A percentile compares a stretch with the other conserved stretches of the same genome.
Conservation (phyloP, 23 tunicate species). For the Trididemnum clinides region DNA sequence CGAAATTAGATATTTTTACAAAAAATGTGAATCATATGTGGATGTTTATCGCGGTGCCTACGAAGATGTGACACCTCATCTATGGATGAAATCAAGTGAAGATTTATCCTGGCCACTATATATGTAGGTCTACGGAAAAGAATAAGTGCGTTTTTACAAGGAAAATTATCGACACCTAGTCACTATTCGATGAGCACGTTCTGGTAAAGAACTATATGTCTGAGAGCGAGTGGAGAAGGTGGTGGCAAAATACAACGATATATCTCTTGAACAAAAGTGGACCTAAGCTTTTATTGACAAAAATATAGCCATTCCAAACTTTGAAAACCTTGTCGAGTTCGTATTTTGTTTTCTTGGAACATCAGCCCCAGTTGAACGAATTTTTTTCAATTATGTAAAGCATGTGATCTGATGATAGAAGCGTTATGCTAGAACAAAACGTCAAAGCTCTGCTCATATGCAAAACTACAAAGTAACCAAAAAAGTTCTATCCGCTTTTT, state of each 20-base stretch:
- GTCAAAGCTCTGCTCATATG: too few relatives aligned
- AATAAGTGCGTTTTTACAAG: constrained; percentile 40
- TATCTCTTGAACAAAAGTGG: constrained; percentile 59
- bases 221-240: constrained; percentile 13
- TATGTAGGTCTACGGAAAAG: constrained; percentile 42
- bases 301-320: too few relatives aligned
- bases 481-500: too few relatives aligned
- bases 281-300: too few relatives aligned
- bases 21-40: constrained; percentile 55
- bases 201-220: constrained; percentile 48
- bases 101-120: constrained; percentile 45
- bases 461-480: too few relatives aligned
- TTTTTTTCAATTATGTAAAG: too few relatives aligned
- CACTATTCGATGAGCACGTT: constrained; percentile 53
- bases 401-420: too few relatives aligned
- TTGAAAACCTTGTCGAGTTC: too few relatives aligned
- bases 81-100: constrained; percentile 45
- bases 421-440: too few relatives aligned
- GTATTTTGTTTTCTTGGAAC: too few relatives aligned
- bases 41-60: constrained; percentile 41
- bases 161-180: constrained; percentile 50
- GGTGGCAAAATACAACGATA: constrained; percentile 49
- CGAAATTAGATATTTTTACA: constrained; percentile 38
- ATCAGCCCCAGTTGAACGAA: too few relatives aligned
- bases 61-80: constrained; percentile 63